A percentile compares a stretch with the other conserved stretches of the same genome.
Evolutionary conservation across 2,888 invertebrate species (phyloP).

Genomic region (Drosophila prostipennis): DNA sequence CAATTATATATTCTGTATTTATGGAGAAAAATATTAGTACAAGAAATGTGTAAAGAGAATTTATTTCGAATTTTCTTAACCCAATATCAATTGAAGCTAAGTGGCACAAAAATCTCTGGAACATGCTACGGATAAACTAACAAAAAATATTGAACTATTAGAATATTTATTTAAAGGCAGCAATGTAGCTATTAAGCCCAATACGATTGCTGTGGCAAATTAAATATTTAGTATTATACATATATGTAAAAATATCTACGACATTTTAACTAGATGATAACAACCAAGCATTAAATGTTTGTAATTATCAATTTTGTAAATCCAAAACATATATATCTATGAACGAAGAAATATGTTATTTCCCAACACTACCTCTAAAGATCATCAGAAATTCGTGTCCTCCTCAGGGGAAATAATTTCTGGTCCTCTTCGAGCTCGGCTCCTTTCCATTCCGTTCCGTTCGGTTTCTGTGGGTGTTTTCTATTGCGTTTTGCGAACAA

Average conservation of each 20-base stretch:
- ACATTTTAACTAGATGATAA: no score
- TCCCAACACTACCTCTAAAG: background rate
- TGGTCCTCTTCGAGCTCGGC: conserved; percentile 10
- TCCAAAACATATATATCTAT: background rate
- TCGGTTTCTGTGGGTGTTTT: conserved; percentile 62
- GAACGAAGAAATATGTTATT: background rate
- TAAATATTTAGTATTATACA: no score
- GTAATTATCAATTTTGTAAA: no score
- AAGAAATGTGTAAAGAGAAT: background rate
- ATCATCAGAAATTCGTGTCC: conserved; percentile 31
- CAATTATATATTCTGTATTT: background rate
- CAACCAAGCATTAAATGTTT: no score
- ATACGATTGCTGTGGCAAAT: background rate
- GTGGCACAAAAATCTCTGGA: background rate
- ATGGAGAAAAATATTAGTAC: background rate
- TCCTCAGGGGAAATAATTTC: conserved; percentile 18
- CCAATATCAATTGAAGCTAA: background rate
- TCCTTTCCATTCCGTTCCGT: conserved; percentile 29
- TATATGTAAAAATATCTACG: no score
- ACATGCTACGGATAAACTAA: background rate
- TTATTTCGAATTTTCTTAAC: background rate
- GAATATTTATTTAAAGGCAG: background rate
- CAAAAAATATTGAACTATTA: background rate
- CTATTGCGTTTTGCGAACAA: conserved; percentile 75
- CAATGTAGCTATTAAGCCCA: background rate